Conservation (phyloP, 2,113 vertebrate genomes). For the Dasyornis broadbenti region DNA sequence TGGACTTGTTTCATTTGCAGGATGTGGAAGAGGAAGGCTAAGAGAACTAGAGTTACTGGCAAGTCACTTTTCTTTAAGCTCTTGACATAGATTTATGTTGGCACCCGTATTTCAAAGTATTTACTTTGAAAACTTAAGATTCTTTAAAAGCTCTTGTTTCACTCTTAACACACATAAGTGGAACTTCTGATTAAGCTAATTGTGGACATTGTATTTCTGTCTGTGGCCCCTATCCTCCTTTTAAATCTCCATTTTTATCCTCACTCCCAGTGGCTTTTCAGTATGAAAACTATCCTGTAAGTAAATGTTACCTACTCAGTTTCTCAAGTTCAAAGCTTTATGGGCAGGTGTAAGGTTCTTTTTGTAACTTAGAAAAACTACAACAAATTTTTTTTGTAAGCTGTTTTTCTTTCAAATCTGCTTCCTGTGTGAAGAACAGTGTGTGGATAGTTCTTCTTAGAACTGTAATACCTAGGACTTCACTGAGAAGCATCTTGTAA, state of each 20-base stretch:
- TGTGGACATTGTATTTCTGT: not conserved
- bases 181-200: not conserved
- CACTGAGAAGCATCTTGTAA: not conserved
- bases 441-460: not conserved
- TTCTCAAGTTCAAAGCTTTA: not conserved
- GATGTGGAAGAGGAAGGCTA: constrained; percentile 62
- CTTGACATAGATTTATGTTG: not conserved
- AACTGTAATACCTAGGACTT: not conserved
- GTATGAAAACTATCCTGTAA: not conserved
- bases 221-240: not conserved
- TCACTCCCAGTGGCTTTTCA: not conserved
- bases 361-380: not conserved
- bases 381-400: not conserved
- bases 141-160: not conserved
- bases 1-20: not conserved
- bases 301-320: not conserved
- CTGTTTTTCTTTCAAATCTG: not conserved
- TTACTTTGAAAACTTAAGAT: not conserved
- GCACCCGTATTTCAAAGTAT: not conserved
- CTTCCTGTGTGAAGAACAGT: not conserved
- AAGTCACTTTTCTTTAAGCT: constrained; percentile 54
- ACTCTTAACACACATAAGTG: accelerated
- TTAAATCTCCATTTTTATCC: not conserved
- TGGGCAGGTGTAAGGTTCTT: not conserved
- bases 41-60: constrained; percentile 53